These are phyloP conservation scores for Lepus americanus DNA, from an alignment of 2,113 vertebrate species.

Conservation along the genomic window DNA sequence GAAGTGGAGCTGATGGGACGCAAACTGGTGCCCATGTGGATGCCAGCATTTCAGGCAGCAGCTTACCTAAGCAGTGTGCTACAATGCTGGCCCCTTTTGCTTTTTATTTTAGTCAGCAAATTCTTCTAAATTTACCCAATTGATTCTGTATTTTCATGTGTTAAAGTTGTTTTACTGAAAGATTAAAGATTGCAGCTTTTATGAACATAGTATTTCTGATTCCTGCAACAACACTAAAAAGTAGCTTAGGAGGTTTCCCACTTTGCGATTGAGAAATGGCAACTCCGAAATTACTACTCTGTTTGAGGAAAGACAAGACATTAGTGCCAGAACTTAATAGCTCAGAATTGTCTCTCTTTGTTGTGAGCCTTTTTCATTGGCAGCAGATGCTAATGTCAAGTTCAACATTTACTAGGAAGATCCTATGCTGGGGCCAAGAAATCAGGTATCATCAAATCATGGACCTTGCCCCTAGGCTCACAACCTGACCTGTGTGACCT, in stretches of 20 bases:
- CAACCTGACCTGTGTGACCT: neutral
- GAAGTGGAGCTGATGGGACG: no score
- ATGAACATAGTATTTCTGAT: constrained; percentile 18
- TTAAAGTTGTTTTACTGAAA: constrained; percentile 60
- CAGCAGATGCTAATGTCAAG: neutral
- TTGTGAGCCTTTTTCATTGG: neutral
- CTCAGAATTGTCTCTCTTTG: constrained; percentile 48
- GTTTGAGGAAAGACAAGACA: neutral
- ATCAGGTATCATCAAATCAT: neutral
- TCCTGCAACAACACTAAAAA: neutral
- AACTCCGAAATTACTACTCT: neutral
- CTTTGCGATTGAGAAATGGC: constrained; percentile 20
- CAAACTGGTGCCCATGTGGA: no score
- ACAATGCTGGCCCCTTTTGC: no score
- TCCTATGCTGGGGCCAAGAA: neutral
- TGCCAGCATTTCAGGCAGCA: no score
- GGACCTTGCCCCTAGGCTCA: neutral
- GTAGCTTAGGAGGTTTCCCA: constrained; percentile 18
- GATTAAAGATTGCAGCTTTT: constrained; percentile 23
- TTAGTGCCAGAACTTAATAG: neutral
- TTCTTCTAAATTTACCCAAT: neutral
- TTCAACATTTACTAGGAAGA: neutral
- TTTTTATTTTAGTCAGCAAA: neutral
- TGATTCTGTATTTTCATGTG: constrained; percentile 56
- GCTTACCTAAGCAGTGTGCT: no score